Evolutionary conservation across 2,888 invertebrate genomes (phyloP), one percentile per base, ranked within the genome.

Genomic region (Andrena marginata): DNA sequence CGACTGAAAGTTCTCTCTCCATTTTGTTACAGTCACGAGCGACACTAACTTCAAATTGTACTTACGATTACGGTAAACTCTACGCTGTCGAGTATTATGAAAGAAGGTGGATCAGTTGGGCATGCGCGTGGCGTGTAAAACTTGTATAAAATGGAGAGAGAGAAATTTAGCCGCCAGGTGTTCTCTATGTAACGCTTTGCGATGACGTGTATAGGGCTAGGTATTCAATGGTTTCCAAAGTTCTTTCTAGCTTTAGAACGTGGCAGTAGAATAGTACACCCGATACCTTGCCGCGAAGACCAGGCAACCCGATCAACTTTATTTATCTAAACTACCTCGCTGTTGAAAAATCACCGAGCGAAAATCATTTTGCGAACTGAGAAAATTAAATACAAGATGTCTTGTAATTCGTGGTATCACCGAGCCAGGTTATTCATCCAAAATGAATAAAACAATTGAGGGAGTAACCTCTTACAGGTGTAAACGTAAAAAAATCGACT

Each of bases 261-360:
- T 92, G 92, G 91, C 92, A 92, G 92, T 92, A 89, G 89, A 89
- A 88, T 88, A 87, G 83, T 84, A 80, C 81, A 85, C 82, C 84
- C 85, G 75, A 72, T 78, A 87, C 79, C 83, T 87, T 75, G 77
- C 56, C 75, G 82, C 83, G 83, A 89, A 60, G 74, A 82, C 82
- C 78, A 62, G 79, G 35, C 81, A 79, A 83, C 77, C 81, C 77
- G 78, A 81, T 35, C 76, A 33, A 62, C 42, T 48, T 8, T 20
- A 16, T 6, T 49, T 56, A 10, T 56, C 23, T 26, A 8, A 10
- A 56, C 10, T 4, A 23, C 10, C 56, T 51, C 20, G 20, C n/a
- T 4, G 10, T 10, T 6, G 13, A 63, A 35, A 31, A 35, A 23
- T 63, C n/a, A 23, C 20, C 35, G 8, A 35, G 6, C 20, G 33